phyloP scores from a whole-genome alignment of 2,888 invertebrate genomes.

The Cataglyphis altisquamis region DNA sequence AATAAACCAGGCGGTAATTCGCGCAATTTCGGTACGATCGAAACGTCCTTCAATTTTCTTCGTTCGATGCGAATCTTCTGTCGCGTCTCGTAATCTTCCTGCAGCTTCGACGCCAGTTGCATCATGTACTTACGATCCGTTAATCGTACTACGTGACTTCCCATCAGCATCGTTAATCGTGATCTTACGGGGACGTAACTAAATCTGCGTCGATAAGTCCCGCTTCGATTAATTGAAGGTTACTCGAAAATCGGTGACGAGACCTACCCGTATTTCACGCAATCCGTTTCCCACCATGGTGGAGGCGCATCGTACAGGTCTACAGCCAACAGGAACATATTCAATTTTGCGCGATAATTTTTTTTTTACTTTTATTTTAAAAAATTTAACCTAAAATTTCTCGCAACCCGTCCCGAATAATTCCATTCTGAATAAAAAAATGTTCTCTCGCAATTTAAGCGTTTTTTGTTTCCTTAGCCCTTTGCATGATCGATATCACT shows the following conservation, averaged over 20 bases:
- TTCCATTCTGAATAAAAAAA: not conserved
- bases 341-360: not conserved
- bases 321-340: constrained; percentile 22
- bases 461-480: not conserved
- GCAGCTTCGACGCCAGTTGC: constrained; percentile 88
- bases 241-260: not conserved
- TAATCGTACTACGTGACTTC: constrained; percentile 89
- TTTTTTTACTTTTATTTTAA: not conserved
- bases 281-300: constrained; percentile 67
- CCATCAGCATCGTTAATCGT: constrained; percentile 91
- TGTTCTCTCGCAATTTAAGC: not conserved
- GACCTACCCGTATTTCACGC: constrained; percentile 67
- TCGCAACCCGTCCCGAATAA: not conserved
- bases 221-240: constrained; percentile 13
- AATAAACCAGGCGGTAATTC: constrained; percentile 39
- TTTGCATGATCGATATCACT: not conserved
- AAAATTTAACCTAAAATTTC: constrained; percentile 10
- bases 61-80: constrained; percentile 60
- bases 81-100: constrained; percentile 18
- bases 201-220: constrained; percentile 87
- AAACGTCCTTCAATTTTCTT: constrained; percentile 48
- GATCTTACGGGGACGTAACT: constrained; percentile 89
- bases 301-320: constrained; percentile 57
- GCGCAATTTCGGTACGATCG: constrained; percentile 45
- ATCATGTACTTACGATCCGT: constrained; percentile 91